phyloP scores from a whole-genome alignment of 2,113 vertebrate species.

The Helogale parvula region DNA sequence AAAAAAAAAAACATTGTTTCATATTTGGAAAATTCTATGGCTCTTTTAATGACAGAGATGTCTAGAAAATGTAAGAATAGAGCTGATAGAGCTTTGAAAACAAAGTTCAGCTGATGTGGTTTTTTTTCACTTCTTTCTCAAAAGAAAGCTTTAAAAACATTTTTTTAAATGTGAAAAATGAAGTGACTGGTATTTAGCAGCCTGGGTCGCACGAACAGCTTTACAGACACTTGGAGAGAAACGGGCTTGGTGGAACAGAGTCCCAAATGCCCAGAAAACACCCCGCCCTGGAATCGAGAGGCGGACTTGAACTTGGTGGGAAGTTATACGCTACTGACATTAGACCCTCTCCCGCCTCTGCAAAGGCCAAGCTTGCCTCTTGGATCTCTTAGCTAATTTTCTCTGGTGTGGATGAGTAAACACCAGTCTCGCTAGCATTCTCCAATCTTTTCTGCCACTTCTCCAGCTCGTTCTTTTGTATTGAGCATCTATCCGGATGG shows the following conservation, averaged over 20 bases:
- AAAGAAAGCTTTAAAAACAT: neutral
- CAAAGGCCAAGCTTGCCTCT: neutral
- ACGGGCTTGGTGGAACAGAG: neutral
- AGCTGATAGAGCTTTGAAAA: neutral
- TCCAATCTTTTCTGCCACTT: neutral
- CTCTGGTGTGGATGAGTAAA: neutral
- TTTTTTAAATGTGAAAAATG: neutral
- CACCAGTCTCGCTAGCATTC: neutral
- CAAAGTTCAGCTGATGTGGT: neutral
- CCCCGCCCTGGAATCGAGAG: neutral
- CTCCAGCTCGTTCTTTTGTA: neutral
- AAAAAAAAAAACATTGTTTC: neutral
- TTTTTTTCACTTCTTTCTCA: neutral
- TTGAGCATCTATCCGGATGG: neutral
- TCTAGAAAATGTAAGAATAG: neutral
- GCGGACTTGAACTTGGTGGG: neutral
- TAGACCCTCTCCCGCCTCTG: neutral
- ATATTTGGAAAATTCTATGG: slow-evolving; percentile 14
- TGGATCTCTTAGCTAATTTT: neutral
- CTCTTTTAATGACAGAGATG: slow-evolving; percentile 26
- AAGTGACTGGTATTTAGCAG: neutral
- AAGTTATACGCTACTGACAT: neutral
- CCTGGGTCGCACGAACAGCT: neutral
- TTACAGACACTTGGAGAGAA: neutral
- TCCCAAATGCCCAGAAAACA: neutral